Percentiles rank a stretch among this genome's conserved stretches.
Evolutionary conservation across 2,797 vertebrate genomes (phyloP).

Genomic region (Picus viridis): DNA sequence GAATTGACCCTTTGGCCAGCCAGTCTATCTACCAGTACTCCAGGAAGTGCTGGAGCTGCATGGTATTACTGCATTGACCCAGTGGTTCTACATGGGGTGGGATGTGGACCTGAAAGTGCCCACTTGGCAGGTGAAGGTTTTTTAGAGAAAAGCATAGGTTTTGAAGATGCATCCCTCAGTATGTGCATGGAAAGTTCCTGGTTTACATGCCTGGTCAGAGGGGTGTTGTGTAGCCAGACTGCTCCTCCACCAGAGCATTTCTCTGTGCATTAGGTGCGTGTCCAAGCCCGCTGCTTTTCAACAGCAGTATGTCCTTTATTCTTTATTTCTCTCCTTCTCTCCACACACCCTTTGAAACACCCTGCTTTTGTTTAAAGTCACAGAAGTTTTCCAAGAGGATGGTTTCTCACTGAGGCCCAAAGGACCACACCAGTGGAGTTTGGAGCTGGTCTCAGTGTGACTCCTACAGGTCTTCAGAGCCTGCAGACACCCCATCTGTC

Average conservation of each 20-base stretch:
- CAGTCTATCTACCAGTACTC: neutral
- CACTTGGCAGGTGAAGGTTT: neutral
- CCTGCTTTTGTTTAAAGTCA: neutral
- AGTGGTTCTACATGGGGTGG: neutral
- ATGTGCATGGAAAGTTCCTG: neutral
- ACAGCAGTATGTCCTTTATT: fast-evolving
- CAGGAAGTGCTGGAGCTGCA: fast-evolving
- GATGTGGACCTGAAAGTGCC: neutral
- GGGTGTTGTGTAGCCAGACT: neutral
- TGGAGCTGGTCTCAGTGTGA: neutral
- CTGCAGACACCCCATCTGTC: neutral
- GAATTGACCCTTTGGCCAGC: neutral
- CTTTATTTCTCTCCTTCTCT: neutral
- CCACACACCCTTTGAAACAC: neutral
- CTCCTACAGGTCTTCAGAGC: neutral
- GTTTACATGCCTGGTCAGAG: neutral
- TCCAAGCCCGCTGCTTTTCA: neutral
- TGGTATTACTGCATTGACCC: neutral
- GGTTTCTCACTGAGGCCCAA: neutral
- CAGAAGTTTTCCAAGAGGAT: neutral
- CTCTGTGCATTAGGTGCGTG: neutral
- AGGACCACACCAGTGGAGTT: neutral
- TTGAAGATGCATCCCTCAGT: neutral
- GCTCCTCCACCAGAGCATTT: neutral
- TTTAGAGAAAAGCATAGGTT: neutral